Base-by-base conservation (phyloP, 2,113 vertebrate species). In the Eurypyga helias region DNA sequence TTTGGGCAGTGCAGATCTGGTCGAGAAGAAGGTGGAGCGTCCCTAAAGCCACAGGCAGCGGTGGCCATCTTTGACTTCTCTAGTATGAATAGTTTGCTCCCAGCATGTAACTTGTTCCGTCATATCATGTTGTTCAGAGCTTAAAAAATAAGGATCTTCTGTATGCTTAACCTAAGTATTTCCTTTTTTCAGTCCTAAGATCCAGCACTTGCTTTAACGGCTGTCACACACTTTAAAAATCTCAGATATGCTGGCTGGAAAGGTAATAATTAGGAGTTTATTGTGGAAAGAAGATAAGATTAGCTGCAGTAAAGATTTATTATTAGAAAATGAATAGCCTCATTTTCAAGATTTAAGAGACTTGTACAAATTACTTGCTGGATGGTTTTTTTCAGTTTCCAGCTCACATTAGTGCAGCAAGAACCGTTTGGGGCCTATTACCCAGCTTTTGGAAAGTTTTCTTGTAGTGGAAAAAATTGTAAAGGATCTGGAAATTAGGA, bases 201-300 rank as follows among this genome's bases (percentile, higher is more conserved):
- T 49, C 52, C 54, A 75, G 66, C 4, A 0, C 52, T 87, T 69
- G 58, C 69, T 91, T 95, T 91, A 89, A 62, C 70, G 82, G 61
- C 92, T 91, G 87, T 91, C 83, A 79, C 48, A 75, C 38, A 41
- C 48, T 91, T 94, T 57, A 65, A 91, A 94, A 95, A 79, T 94
- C 90, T 45, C n/a, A 93, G 84, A 92, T 95, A 92, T 9, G 58
- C 66, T 72, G 34, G 9, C 73, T 90, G 60, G 82, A 89, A 95
- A 95, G 86, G 82, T 73, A 97, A 94, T 96, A 95, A 94, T 96
- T 88, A 91, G 77, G 83, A 94, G 71, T 92, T 94, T 95, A 91
- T 89, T 86, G 87, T 97, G 70, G 72, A 93, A 95, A 90, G 79
- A 94, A 96, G 94, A 96, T 97, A 97, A 96, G 92, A 91, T 94